Evolutionary conservation across 2,797 vertebrate genomes (phyloP).

Genomic region (Tarsius wallacei): DNA sequence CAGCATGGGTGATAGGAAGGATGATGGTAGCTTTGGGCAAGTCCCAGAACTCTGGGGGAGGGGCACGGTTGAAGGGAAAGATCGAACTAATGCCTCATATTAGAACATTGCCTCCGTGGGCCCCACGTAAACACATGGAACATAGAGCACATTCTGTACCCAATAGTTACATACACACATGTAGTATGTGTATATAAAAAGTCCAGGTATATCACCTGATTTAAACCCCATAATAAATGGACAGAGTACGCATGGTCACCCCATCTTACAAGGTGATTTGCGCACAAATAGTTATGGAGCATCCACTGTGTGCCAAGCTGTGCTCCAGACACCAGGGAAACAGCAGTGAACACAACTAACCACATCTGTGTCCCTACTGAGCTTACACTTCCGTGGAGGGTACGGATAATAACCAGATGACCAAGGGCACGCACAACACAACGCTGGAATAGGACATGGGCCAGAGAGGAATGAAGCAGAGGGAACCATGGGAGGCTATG

Average conservation of each 20-base stretch:
- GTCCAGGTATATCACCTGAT: background rate
- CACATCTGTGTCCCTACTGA: background rate
- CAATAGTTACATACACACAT: background rate
- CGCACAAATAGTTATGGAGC: background rate
- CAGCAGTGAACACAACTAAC: background rate
- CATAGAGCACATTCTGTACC: background rate
- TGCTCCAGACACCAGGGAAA: background rate
- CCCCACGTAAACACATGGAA: background rate
- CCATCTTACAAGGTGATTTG: background rate
- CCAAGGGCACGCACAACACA: too few relatives aligned
- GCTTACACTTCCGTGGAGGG: background rate
- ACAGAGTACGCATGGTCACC: too few relatives aligned
- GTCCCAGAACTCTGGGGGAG: background rate
- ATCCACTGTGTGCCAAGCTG: background rate
- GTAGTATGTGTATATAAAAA: background rate
- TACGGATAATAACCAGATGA: background rate
- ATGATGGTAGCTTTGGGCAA: background rate
- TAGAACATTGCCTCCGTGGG: background rate
- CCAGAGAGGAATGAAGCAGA: background rate
- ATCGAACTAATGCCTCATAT: background rate
- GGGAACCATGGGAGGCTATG: rapidly evolving
- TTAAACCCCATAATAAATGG: background rate
- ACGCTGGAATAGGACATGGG: background rate
- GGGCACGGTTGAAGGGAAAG: background rate
- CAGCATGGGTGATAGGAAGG: background rate